Base-by-base conservation (phyloP, 2,888 invertebrate genomes). In the Caenorhabditis sp. region DNA sequence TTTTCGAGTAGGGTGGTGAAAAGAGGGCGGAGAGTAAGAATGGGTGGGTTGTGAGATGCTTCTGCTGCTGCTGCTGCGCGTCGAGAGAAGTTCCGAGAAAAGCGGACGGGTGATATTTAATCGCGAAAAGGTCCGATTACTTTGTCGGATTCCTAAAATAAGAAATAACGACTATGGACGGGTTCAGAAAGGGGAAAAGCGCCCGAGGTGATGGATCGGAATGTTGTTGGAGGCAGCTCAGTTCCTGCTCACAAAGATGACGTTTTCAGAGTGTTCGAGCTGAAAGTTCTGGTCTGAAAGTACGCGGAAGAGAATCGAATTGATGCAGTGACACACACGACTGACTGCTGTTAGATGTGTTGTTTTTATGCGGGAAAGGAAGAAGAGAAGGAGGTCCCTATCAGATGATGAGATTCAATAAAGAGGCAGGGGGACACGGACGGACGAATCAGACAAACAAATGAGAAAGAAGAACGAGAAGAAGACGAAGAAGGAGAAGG, bases 351-450 rank as follows among this genome's bases (percentile, higher is more conserved):
- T 20, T 47, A 4, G n/a, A 2, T 71, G 53, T 62, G 37, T 62
- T 72, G 62, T 72, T 64, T 72, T 62, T 71, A 53, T 62, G n/a
- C n/a, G 28, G 40, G 44, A 35, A 51, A 28, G 50, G 50, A 60
- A 11, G 47, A 56, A 40, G 40, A 6, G 40, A 61, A 55, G 71
- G 58, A 56, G 74, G 65, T 65, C 65, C 74, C 74, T 74, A 74
- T 74, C 74, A 58, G 60, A 74, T 67, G 74, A 74, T 58, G 65
- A 60, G 74, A 76, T 76, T 76, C 67, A 74, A 74, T 74, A 74
- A 74, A 55, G 61, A 69, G 50, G 26, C 40, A 71, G 13, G 18
- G 20, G 65, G 26, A 62, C 60, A 40, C 40, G 44, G 61, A 40
- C 40, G 44, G 61, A 35, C 50, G 50, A 70, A 53, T 60, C 69